phyloP scores from a whole-genome alignment of 2,888 invertebrate genomes.

The Drosophila infuscata region DNA sequence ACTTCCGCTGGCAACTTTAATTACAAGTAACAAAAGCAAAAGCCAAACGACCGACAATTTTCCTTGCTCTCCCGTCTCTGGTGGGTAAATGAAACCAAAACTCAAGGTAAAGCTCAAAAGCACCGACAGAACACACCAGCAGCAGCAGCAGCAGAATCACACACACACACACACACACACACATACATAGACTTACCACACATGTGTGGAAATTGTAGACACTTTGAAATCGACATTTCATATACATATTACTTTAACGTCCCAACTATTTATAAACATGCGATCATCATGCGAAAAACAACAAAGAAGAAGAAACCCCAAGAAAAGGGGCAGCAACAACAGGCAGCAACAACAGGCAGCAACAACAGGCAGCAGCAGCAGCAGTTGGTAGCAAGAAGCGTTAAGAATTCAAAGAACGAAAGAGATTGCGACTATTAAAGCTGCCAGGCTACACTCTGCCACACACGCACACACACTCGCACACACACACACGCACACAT shows the following conservation, averaged over 20 bases:
- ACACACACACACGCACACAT: constrained; percentile 13
- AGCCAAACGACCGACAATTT: constrained; percentile 57
- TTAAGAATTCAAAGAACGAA: constrained; percentile 37
- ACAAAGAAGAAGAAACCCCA: constrained; percentile 22
- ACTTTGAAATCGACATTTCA: constrained; percentile 74
- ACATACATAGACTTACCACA: neutral
- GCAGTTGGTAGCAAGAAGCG: constrained; percentile 53
- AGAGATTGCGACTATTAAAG: constrained; percentile 55
- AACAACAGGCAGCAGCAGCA: constrained; percentile 14
- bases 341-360: neutral
- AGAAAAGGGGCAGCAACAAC: constrained; percentile 33
- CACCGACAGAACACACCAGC: constrained; percentile 44
- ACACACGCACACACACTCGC: constrained; percentile 15
- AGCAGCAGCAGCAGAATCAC: neutral
- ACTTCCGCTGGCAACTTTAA: constrained; percentile 78
- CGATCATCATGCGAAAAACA: constrained; percentile 66
- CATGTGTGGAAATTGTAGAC: constrained; percentile 62
- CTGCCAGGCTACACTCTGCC: constrained; percentile 16
- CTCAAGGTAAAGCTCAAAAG: constrained; percentile 71
- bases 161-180: constrained; percentile 13
- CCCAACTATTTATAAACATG: constrained; percentile 77
- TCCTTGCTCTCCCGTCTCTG: constrained; percentile 50
- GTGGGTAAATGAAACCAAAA: constrained; percentile 72
- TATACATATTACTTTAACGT: constrained; percentile 64
- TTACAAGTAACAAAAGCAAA: constrained; percentile 70